Conservation (phyloP, 2,888 invertebrate genomes). For the Phyllotreta cruciferae region DNA sequence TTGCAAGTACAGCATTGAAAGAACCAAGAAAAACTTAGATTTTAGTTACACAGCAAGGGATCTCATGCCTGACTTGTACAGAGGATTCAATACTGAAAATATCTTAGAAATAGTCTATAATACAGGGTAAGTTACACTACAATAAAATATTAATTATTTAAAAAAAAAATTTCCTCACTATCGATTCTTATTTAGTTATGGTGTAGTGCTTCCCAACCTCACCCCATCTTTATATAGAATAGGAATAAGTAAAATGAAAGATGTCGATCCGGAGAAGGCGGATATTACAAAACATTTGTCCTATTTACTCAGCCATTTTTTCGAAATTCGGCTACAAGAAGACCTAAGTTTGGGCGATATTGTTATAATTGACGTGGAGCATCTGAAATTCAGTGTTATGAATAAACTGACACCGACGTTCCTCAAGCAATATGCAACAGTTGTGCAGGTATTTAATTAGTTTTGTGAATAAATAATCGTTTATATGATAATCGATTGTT, state of each 20-base stretch:
- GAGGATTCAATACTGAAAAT: too few species aligned
- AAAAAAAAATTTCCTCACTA: too few species aligned
- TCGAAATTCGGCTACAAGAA: constrained; percentile 20
- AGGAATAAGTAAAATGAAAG: not conserved
- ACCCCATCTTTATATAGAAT: constrained; percentile 10
- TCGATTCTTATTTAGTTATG: constrained; percentile 1
- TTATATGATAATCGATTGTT: not conserved
- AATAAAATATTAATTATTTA: too few species aligned
- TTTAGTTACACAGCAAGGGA: too few species aligned
- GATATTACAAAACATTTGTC: not conserved
- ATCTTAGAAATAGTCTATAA: too few species aligned
- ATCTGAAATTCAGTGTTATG: constrained; percentile 7
- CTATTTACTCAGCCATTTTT: not conserved
- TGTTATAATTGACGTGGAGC: constrained; percentile 9
- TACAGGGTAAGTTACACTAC: too few species aligned
- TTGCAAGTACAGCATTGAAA: too few species aligned
- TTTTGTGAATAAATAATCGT: not conserved
- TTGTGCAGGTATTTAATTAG: constrained; percentile 18
- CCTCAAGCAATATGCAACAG: constrained; percentile 3
- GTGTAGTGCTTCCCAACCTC: constrained; percentile 12
- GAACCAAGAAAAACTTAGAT: too few species aligned
- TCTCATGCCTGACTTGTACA: too few species aligned
- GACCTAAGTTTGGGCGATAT: constrained; percentile 20
- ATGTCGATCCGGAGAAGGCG: constrained; percentile 3
- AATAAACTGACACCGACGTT: constrained; percentile 11